A percentile compares a stretch with the other conserved stretches of the same genome.
Conservation (phyloP, 2,113 vertebrate genomes). For the Mungos mungo region DNA sequence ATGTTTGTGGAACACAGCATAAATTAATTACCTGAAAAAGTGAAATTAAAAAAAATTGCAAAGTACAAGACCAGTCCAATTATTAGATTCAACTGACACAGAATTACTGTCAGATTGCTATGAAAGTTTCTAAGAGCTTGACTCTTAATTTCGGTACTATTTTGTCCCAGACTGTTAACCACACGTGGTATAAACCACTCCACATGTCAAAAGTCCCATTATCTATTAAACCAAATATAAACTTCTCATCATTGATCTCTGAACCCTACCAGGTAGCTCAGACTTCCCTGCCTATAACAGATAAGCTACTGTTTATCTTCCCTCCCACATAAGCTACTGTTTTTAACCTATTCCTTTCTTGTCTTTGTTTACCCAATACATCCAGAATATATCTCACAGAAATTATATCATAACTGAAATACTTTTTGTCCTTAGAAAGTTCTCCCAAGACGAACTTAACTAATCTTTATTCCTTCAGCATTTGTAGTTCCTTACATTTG, state of each 20-base stretch:
- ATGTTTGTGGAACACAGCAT: neutral
- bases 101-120: neutral
- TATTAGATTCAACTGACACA: neutral
- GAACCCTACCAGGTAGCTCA: neutral
- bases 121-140: neutral
- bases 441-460: conserved; percentile 9
- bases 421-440: neutral
- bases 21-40: conserved; percentile 11
- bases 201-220: neutral
- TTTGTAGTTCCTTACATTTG: conserved; percentile 21
- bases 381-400: neutral
- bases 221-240: conserved; percentile 43
- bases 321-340: neutral
- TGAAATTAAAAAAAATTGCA: conserved; percentile 16
- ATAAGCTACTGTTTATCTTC: neutral
- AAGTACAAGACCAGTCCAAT: neutral
- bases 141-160: conserved; percentile 5
- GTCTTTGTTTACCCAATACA: neutral
- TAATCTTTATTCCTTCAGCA: neutral
- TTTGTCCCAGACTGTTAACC: neutral
- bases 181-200: neutral
- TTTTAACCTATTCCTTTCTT: neutral
- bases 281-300: neutral
- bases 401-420: conserved; percentile 2
- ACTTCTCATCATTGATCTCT: neutral